Conservation (phyloP, 2,113 vertebrate species). For the Fulmarus glacialis region DNA sequence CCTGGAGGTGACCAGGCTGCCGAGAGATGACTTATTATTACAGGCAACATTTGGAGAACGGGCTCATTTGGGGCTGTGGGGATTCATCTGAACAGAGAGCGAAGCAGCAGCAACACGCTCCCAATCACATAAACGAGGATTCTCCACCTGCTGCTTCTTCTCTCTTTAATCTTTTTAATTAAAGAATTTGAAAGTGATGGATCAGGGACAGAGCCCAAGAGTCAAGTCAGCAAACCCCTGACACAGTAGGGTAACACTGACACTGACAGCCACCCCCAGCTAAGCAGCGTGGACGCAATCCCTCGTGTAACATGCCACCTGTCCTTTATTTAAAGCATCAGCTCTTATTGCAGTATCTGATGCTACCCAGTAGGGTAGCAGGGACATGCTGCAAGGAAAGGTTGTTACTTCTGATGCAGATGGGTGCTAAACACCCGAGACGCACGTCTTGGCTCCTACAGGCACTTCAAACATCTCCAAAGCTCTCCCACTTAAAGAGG, state of each 20-base stretch:
- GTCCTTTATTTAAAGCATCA: constrained; percentile 35
- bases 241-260: neutral
- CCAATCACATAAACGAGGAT: rapidly evolving
- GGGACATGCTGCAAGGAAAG: neutral
- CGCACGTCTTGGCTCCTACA: neutral
- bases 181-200: neutral
- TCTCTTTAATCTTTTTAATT: neutral
- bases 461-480: neutral
- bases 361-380: neutral
- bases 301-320: neutral
- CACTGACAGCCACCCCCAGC: neutral
- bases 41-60: neutral
- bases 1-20: neutral
- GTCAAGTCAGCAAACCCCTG: neutral
- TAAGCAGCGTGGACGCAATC: neutral
- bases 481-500: neutral
- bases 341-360: neutral
- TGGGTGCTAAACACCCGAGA: neutral
- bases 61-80: neutral
- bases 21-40: neutral
- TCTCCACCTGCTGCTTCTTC: neutral
- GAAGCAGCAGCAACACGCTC: neutral
- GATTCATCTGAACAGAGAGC: neutral
- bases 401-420: neutral
- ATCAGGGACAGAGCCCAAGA: neutral